Evolutionary conservation across 2,797 vertebrate species (phyloP), one percentile per base, ranked within the genome.

Genomic region (Sandelia bainsii): DNA sequence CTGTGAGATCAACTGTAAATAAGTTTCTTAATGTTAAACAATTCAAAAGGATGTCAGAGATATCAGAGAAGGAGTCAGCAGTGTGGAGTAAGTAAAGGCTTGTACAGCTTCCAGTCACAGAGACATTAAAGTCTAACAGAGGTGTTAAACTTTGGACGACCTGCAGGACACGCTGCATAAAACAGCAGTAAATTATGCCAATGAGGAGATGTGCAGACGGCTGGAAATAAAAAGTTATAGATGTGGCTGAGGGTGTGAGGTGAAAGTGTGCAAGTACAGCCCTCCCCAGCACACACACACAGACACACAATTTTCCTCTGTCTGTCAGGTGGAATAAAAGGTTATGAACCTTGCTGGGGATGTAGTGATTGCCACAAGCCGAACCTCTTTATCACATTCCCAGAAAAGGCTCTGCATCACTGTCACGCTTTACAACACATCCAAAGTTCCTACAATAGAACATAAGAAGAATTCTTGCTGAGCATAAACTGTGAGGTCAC

Each of bases 61-160:
- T n/a, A 51, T 17, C 32, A 1, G 42, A 19, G 45, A 62, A 49
- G 22, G n/a, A 61, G 67, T 65, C 49, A 53, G 62, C 52, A 59
- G 48, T 25, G 34, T 5, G 27, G 45, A 46, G 40, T 51, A 16
- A 59, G 51, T 73, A 56, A 60, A 79, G 58, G 61, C 63, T 69
- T 69, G 48, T 62, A 60, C 52, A 27, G 72, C 82, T 8, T 79
- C 53, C 72, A 64, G 75, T 81, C 79, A 46, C 57, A 60, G 20
- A 77, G 73, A 72, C 82, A 85, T 81, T 87, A 54, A 87, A 88
- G 74, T 63, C 73, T 68, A 83, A 84, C 77, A 64, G 77, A 86
- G 88, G 82, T 84, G 85, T 90, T 91, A 81, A 90, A 91, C 89
- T 92, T 87, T 92, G 88, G 83, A 91, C 52, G 86, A 91, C 84